These are phyloP conservation scores for Necrosyrtes monachus DNA, from an alignment of 2,797 vertebrate genomes.

Conservation along the genomic window DNA sequence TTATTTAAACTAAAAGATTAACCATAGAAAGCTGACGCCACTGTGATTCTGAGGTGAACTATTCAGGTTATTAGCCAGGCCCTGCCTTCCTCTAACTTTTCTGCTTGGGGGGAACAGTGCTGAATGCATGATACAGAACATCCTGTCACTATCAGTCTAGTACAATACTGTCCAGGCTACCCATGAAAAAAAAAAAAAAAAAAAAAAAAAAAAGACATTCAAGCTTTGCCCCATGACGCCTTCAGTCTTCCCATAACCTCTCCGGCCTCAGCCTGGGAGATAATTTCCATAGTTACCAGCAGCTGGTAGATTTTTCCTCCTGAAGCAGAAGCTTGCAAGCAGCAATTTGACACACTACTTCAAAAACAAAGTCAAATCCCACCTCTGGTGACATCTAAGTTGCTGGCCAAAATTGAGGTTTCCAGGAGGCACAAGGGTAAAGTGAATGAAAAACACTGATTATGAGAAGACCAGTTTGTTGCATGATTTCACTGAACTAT, in stretches of 20 bases:
- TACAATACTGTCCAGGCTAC: not conserved
- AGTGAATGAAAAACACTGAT: not conserved
- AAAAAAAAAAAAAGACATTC: not conserved
- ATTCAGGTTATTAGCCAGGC: not conserved
- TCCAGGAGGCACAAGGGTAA: not conserved
- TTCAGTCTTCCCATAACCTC: not conserved
- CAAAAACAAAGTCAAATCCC: not conserved
- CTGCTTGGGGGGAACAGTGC: not conserved
- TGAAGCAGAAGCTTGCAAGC: not conserved
- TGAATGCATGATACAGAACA: not conserved
- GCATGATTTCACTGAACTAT: not conserved
- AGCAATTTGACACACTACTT: not conserved
- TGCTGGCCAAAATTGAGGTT: not conserved
- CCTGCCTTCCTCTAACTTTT: not conserved
- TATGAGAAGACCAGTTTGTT: not conserved
- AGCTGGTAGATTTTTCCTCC: not conserved
- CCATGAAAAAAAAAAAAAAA: not conserved
- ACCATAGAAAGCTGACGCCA: not conserved
- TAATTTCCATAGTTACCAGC: not conserved
- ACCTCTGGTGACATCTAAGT: not conserved
- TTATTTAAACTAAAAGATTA: not conserved
- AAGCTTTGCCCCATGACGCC: not conserved
- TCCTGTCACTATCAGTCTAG: accelerated
- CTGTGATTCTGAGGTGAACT: not conserved
- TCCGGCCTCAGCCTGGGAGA: not conserved